Conservation (phyloP, 1,140 invertebrate genomes). For the Neocloeon triangulifer region DNA sequence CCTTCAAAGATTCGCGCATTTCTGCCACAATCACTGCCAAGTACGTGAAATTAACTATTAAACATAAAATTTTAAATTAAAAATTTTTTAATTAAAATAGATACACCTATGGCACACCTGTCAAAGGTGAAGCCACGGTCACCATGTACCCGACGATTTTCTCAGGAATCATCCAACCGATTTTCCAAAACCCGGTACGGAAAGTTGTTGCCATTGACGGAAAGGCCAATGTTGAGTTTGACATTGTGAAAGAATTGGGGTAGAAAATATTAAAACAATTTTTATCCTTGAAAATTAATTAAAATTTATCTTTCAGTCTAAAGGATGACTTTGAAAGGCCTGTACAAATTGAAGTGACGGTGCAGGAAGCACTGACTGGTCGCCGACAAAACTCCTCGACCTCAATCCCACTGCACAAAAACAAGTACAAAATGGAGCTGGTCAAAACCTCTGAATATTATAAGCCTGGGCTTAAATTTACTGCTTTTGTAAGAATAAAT, state of each 20-base stretch:
- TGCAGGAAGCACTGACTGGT: constrained; percentile 59
- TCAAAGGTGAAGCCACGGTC: constrained; percentile 53
- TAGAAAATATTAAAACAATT: constrained; percentile 12
- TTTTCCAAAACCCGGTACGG: constrained; percentile 45
- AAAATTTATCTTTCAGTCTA: constrained; percentile 18
- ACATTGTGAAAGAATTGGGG: constrained; percentile 41
- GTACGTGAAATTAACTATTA: constrained; percentile 25
- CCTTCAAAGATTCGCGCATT: constrained; percentile 54
- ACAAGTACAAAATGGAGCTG: constrained; percentile 63
- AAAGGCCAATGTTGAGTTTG: constrained; percentile 47
- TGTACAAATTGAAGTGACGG: constrained; percentile 49
- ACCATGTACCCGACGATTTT: constrained; percentile 53
- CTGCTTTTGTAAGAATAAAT: constrained; percentile 47
- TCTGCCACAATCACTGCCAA: constrained; percentile 56
- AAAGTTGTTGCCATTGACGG: constrained; percentile 66
- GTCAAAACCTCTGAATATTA: constrained; percentile 63
- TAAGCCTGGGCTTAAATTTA: constrained; percentile 68
- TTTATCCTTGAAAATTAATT: constrained; percentile 4
- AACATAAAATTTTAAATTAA: neutral
- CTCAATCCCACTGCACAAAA: constrained; percentile 48
- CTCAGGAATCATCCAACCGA: constrained; percentile 52
- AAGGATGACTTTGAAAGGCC: constrained; percentile 50
- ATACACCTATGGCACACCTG: constrained; percentile 62
- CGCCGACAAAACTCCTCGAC: constrained; percentile 56
- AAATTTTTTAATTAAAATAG: constrained; percentile 14